Evolutionary conservation across 2,888 invertebrate genomes (phyloP), one percentile per base, ranked within the genome.

Genomic region (Mamestra brassicae): DNA sequence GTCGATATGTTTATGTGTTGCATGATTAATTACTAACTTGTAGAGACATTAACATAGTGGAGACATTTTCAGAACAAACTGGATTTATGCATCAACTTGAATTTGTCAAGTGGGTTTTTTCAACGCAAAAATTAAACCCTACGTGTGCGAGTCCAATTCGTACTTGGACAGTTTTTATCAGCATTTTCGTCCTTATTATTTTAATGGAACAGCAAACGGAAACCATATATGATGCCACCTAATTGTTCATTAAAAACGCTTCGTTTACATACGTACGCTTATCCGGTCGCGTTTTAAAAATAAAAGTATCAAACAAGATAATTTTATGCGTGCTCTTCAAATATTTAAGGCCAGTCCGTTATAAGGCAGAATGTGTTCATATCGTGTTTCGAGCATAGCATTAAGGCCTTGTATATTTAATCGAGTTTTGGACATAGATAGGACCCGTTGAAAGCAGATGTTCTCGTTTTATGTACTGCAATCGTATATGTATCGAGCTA

Each of bases 221-320:
- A 42, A 61, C 61, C 61, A 45, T 26, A 54, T 67, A 57, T 71
- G 8, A 69, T 63, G 50, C n/a, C 58, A 58, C 57, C 72, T 72
- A 76, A 86, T 86, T 77, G 38, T 80, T 76, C 60, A 71, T 71
- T 77, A 69, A 72, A 73, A 62, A 60, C 65, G 55, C 10, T 66
- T 63, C 26, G 66, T 78, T 72, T 58, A 42, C 60, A 57, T 57
- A 83, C 38, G 38, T 42, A 64, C 36, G 38, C 34, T 57, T 50
- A 75, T 77, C 71, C 76, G 74, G 68, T 47, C 45, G 61, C 34
- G 34, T 73, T 64, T 73, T 62, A 63, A 65, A 69, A 74, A 65
- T 64, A 63, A 65, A 69, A 72, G 57, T 64, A 69, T 62, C 60
- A 76, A 62, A 62, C 71, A 62, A 54, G 38, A 71, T 76, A 74